Conservation (phyloP, 2,888 invertebrate genomes). For the Pristionchus mayeri region DNA sequence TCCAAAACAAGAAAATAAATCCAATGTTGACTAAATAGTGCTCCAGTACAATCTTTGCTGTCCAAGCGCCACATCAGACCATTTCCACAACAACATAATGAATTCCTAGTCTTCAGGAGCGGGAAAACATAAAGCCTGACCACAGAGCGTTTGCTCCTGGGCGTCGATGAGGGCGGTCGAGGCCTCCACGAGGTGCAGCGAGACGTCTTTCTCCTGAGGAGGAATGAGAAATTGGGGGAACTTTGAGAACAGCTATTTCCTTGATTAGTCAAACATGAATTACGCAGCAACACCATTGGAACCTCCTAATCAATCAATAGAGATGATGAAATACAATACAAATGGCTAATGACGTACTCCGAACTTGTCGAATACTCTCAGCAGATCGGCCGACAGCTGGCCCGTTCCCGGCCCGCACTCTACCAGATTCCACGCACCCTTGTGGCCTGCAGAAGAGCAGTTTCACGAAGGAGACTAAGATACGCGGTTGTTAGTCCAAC, state of each 20-base stretch:
- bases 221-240: too few species aligned
- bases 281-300: background rate
- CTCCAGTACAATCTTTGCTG: too few species aligned
- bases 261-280: background rate
- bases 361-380: constrained; percentile 79
- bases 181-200: constrained; percentile 90
- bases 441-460: constrained; percentile 61
- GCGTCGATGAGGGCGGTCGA: constrained; percentile 87
- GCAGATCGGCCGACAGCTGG: constrained; percentile 88
- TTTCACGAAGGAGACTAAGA: background rate
- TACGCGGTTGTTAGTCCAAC: too few species aligned
- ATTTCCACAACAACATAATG: too few species aligned
- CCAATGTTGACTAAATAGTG: too few species aligned
- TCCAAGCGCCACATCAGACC: too few species aligned
- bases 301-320: too few species aligned
- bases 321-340: too few species aligned
- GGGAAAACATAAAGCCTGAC: constrained; percentile 63
- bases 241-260: background rate
- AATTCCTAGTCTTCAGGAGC: too few species aligned
- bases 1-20: too few species aligned
- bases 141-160: constrained; percentile 86
- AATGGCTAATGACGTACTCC: constrained; percentile 17
- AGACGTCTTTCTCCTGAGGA: constrained; percentile 63
- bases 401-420: constrained; percentile 97
- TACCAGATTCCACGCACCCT: constrained; percentile 86